Conservation (phyloP, 1,140 invertebrate species). For the Phocides pigmalion region DNA sequence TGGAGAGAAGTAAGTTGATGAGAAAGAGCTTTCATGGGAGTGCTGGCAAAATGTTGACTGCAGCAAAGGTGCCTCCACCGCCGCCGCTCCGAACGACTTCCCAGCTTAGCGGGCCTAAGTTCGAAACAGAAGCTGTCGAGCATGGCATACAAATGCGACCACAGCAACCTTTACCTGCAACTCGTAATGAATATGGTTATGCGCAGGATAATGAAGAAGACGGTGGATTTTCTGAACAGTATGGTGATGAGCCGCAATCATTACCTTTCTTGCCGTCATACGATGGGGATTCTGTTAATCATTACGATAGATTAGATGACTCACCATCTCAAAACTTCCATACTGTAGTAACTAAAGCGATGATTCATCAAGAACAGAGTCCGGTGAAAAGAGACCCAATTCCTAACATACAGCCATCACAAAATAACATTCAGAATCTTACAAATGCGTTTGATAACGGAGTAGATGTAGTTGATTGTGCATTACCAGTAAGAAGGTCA, state of each 20-base stretch:
- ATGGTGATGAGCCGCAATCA: conserved; percentile 86
- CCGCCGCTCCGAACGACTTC: conserved; percentile 94
- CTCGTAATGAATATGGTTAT: conserved; percentile 63
- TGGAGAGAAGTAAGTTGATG: conserved; percentile 94
- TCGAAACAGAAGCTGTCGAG: conserved; percentile 84
- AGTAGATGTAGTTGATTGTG: conserved; percentile 86
- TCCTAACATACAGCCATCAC: conserved; percentile 53
- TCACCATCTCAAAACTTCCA: conserved; percentile 79
- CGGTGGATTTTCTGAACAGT: conserved; percentile 78
- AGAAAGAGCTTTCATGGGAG: conserved; percentile 95
- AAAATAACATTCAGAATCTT: conserved; percentile 74
- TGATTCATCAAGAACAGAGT: conserved; percentile 92
- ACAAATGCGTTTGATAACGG: conserved; percentile 76
- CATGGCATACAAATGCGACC: conserved; percentile 83
- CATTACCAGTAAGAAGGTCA: conserved; percentile 63
- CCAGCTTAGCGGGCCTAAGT: conserved; percentile 89
- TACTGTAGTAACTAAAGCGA: conserved; percentile 90
- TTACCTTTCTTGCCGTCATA: conserved; percentile 86
- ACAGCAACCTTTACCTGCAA: conserved; percentile 76
- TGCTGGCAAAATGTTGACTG: conserved; percentile 90
- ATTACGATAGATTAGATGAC: conserved; percentile 67
- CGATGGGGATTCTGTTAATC: conserved; percentile 66
- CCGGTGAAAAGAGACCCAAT: conserved; percentile 84
- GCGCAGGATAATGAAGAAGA: conserved; percentile 73
- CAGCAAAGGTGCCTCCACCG: conserved; percentile 93